phyloP scores from a whole-genome alignment of 2,888 invertebrate species.

The Megamerina dolium region DNA sequence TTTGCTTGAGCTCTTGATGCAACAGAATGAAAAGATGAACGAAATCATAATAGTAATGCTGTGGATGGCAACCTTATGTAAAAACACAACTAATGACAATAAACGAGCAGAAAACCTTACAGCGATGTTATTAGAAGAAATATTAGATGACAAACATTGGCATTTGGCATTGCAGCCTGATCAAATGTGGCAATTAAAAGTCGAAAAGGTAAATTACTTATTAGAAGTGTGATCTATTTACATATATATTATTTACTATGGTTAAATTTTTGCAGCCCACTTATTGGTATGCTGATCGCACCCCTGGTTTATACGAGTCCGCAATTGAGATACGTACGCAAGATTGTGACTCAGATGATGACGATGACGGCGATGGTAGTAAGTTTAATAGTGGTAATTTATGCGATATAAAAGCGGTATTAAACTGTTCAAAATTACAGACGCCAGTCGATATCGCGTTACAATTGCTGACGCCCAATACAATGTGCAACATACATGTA shows the following conservation, averaged over 20 bases:
- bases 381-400: neutral
- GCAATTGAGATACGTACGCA: slow-evolving; percentile 43
- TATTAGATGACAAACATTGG: slow-evolving; percentile 43
- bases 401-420: neutral
- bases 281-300: slow-evolving; percentile 42
- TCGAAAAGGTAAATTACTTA: slow-evolving; percentile 28
- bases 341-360: slow-evolving; percentile 42
- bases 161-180: slow-evolving; percentile 41
- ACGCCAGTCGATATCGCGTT: slow-evolving; percentile 25
- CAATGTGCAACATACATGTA: slow-evolving; percentile 62
- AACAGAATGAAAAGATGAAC: slow-evolving; percentile 52
- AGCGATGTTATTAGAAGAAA: slow-evolving; percentile 33
- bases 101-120: slow-evolving; percentile 25
- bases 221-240: neutral
- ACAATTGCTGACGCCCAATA: slow-evolving; percentile 52
- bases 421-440: slow-evolving; percentile 12
- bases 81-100: slow-evolving; percentile 12
- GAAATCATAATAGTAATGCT: slow-evolving; percentile 52
- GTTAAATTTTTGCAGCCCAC: slow-evolving; percentile 26
- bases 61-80: slow-evolving; percentile 28
- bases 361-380: slow-evolving; percentile 25
- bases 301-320: slow-evolving; percentile 47
- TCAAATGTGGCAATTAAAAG: slow-evolving; percentile 30
- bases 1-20: slow-evolving; percentile 56
- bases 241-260: neutral